Evolutionary conservation across 2,888 invertebrate species (phyloP), one percentile per base, ranked within the genome.

Genomic region (Hypercompe scribonia): DNA sequence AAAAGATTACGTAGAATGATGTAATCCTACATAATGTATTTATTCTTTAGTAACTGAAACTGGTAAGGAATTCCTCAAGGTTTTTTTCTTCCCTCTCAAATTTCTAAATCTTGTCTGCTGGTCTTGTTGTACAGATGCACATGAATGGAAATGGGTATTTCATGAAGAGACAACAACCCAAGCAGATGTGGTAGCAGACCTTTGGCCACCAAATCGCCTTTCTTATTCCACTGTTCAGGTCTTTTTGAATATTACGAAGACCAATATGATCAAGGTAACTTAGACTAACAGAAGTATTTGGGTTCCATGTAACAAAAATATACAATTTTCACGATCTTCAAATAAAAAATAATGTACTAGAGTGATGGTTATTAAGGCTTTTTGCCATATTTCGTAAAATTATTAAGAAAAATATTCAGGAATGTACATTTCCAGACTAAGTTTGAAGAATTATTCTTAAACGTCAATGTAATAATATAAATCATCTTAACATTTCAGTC

Each of bases 181-280:
- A 46, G 86, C 84, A 1, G 71, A 88, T 65, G 82, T 89, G 28
- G 80, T 81, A 3, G 86, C 88, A 0, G 92, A 92, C 75, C 90
- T 88, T 69, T 86, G 87, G 46, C 90, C 95, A 0, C 93, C 95
- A 0, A 87, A 89, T 78, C 84, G 90, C 11, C 88, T 96, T 21
- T 87, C 89, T 0, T 96, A 93, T 86, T 89, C 88, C 76, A 86
- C 90, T 0, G 85, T 90, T 4, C 85, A 87, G 15, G 72, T 95
- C 1, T 81, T 82, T n/a, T 84, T 96, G n/a, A 95, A 95, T 78
- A 82, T 96, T 71, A 95, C 94, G 65, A 95, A 93, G 81, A 80
- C 90, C 34, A 89, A 91, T 31, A 87, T 93, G 85, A 86, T 90
- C 10, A 92, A 93, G 91, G 96, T 92, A 70, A 69, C n/a, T n/a